Evolutionary conservation across 2,113 vertebrate genomes (phyloP), one percentile per base, ranked within the genome.

Genomic region (Sminthopsis crassicaudata): DNA sequence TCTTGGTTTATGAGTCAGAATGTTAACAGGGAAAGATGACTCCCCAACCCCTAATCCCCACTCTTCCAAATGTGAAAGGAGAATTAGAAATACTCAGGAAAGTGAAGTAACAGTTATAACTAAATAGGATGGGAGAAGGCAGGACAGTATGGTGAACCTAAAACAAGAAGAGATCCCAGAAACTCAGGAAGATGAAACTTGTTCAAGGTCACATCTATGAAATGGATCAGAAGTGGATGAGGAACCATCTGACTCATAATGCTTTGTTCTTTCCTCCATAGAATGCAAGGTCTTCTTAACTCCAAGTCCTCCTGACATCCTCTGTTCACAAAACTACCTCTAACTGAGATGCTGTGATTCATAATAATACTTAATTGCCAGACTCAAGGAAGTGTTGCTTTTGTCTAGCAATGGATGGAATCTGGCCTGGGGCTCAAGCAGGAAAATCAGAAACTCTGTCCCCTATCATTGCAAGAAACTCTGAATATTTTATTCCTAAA

Each of bases 401-500:
- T 57, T 50, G 91, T 94, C 42, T 95, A 95, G 8, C 89, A 84
- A 84, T 84, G 90, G 46, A 92, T 46, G 25, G 91, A 93, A 26
- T 92, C 53, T 94, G 92, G 23, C 42, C 94, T 53, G 89, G 19
- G 36, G 92, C 92, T 94, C 53, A 93, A 94, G 36, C 46, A 95
- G 95, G 3, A 96, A 94, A 92, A 94, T 51, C 27, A 30, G 89
- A 88, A 9, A 53, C 0, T 67, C 46, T 94, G 48, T 2, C 94
- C 84, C 90, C 89, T 42, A 90, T 54, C 30, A 84, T 24, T 46
- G 19, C 0, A 14, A 26, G 92, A 94, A 46, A 89, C 95, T 92
- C 1, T 96, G 36, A 91, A 84, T 91, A 95, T 90, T 96, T 97
- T 14, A 92, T 95, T 94, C 24, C 53, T 96, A 88, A 95, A 90